These are phyloP conservation scores for Drosophila antonietae DNA, from an alignment of 2,888 invertebrate species.

Conservation along the genomic window DNA sequence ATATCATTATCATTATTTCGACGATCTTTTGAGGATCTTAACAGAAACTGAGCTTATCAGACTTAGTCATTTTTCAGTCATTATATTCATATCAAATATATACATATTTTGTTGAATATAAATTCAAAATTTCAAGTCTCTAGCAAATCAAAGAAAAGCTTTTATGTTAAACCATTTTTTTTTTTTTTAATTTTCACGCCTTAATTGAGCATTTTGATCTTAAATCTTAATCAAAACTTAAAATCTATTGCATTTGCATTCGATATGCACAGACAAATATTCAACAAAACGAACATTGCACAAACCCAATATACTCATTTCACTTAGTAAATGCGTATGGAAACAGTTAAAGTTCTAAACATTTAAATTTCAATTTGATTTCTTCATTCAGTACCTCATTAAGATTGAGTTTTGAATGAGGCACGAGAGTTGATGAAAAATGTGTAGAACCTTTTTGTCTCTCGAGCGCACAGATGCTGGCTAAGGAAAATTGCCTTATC, in stretches of 20 bases:
- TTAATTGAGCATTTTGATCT: too few relatives aligned
- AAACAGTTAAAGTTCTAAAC: background rate
- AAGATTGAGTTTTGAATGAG: background rate
- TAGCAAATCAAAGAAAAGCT: too few relatives aligned
- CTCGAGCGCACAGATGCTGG: background rate
- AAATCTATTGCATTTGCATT: background rate
- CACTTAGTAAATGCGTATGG: background rate
- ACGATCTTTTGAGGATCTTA: too few relatives aligned
- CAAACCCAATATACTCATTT: background rate
- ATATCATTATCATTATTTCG: too few relatives aligned
- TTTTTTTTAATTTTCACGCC: too few relatives aligned
- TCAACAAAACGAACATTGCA: background rate
- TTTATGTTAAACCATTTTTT: too few relatives aligned
- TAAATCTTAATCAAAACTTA: too few relatives aligned
- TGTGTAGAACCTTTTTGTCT: slow-evolving; percentile 1
- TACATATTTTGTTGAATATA: too few relatives aligned
- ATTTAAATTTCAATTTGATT: background rate
- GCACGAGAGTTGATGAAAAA: slow-evolving; percentile 1
- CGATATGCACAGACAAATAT: background rate
- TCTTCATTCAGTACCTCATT: background rate
- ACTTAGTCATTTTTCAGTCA: too few relatives aligned
- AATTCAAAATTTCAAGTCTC: too few relatives aligned
- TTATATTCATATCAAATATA: too few relatives aligned
- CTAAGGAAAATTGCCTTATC: slow-evolving; percentile 7
- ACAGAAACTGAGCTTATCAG: too few relatives aligned